A percentile compares a stretch with the other conserved stretches of the same genome.
phyloP scores from a whole-genome alignment of 2,113 vertebrate genomes.

The Oxyruncus cristatus region DNA sequence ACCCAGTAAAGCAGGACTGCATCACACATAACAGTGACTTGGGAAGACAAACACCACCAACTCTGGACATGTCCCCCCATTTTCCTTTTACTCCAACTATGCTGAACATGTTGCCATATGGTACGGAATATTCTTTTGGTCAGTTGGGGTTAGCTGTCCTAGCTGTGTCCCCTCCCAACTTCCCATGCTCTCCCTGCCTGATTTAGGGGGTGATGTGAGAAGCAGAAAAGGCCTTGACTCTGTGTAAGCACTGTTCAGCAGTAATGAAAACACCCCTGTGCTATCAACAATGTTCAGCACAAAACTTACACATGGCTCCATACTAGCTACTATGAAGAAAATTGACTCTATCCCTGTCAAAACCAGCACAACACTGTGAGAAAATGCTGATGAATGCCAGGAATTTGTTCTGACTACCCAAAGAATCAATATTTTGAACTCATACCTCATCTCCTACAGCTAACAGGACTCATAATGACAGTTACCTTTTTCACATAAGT shows the following conservation, averaged over 20 bases:
- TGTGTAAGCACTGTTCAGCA: background rate
- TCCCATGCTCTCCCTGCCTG: background rate
- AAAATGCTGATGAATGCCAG: background rate
- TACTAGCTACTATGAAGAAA: background rate
- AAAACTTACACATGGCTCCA: background rate
- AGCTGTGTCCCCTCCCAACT: background rate
- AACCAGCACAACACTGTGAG: background rate
- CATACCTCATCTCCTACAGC: background rate
- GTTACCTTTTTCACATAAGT: background rate
- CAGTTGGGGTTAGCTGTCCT: background rate
- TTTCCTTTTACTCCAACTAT: background rate
- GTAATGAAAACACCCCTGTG: background rate
- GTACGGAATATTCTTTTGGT: background rate
- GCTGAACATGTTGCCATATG: background rate
- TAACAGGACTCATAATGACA: background rate
- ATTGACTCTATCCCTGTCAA: background rate
- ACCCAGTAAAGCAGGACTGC: background rate
- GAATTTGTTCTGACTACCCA: background rate
- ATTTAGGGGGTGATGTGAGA: background rate
- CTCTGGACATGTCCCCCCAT: accelerated
- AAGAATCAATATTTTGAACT: background rate
- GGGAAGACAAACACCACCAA: background rate
- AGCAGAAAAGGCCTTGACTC: background rate
- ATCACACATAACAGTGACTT: background rate
- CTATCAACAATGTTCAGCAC: background rate